Base-by-base conservation (phyloP, 2,888 invertebrate genomes). In the Osedax frankpressi region DNA sequence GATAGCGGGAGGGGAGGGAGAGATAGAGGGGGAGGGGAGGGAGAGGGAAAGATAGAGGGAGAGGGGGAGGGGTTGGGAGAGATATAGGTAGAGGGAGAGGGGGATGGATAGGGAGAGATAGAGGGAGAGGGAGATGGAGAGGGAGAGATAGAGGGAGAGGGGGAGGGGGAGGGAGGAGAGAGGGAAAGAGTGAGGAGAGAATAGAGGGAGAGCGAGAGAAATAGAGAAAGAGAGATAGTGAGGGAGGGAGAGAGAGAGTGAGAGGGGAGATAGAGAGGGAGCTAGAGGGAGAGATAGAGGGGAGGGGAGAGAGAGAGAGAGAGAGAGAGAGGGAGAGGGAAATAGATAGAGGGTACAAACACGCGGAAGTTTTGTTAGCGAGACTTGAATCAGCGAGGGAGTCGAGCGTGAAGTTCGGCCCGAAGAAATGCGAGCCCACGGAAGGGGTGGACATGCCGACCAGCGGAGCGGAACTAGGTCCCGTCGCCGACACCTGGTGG, bases 321-420 rank as follows among this genome's bases (percentile, higher is more conserved):
- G n/a, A 6, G 19, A 71, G n/a, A 67, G 6, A 11, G 59, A n/a
- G 59, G 62, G 71, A 44, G 24, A 44, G 24, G 3, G 28, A n/a
- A n/a, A n/a, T n/a, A n/a, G n/a, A n/a, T n/a, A n/a, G n/a, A n/a
- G n/a, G n/a, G n/a, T n/a, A n/a, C n/a, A n/a, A n/a, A n/a, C n/a
- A n/a, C n/a, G n/a, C n/a, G n/a, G n/a, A n/a, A n/a, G 11, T 6
- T 19, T 44, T 44, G 11, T 44, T 6, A 6, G 44, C 6, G 11
- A 44, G 44, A 19, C 72, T 30, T 25, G 77, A 77, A 73, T 80
- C 81, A 67, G 79, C 78, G 70, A 91, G 89, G 72, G 89, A 89
- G 74, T 94, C 94, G 70, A 92, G 88, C 82, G 91, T 94, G 83
- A 97, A 97, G 86, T 94, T 94, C 0, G 93, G 93, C 11, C 94